phyloP scores from a whole-genome alignment of 2,113 vertebrate species.

The Prunella fulvescens region DNA sequence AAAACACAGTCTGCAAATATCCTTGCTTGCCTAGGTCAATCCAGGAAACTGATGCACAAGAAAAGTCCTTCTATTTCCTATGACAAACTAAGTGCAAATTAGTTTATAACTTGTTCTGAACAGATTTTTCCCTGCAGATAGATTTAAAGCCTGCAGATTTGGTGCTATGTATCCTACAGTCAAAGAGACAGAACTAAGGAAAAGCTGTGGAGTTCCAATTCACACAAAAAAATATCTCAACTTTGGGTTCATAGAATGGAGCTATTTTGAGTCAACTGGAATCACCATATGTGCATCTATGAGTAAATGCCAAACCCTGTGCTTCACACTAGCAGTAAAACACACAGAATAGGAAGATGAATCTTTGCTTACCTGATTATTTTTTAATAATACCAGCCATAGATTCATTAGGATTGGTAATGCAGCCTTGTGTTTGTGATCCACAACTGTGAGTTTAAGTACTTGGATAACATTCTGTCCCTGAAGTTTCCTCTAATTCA shows the following conservation, averaged over 20 bases:
- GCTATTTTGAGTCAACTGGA: neutral
- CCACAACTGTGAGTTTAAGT: neutral
- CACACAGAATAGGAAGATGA: neutral
- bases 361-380: neutral
- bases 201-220: neutral
- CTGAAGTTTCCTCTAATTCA: neutral
- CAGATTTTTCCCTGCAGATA: neutral
- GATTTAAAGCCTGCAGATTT: neutral
- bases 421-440: neutral
- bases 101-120: neutral
- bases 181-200: neutral
- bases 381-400: neutral
- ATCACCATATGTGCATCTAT: neutral
- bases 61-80: neutral
- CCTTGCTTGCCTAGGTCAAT: neutral
- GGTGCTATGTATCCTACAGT: neutral
- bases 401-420: neutral
- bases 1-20: neutral
- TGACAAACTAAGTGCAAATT: neutral
- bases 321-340: neutral
- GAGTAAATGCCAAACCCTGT: neutral
- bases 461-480: neutral
- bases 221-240: accelerated
- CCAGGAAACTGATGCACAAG: neutral
- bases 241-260: neutral